Conservation (phyloP, 2,113 vertebrate species). For the Atractosteus spatula region DNA sequence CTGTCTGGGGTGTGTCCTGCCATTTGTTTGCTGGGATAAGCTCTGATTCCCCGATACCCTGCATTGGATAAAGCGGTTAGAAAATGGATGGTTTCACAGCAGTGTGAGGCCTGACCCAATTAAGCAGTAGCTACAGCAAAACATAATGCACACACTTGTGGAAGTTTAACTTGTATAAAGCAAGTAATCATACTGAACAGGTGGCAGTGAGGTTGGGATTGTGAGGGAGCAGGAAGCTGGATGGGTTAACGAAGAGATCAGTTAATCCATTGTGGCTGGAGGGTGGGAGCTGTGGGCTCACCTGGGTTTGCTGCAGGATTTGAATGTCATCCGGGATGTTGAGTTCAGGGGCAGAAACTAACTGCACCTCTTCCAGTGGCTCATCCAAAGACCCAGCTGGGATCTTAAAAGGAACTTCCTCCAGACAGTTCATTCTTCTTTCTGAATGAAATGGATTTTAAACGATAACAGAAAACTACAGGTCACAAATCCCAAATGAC, state of each 20-base stretch:
- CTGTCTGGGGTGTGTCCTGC: no score
- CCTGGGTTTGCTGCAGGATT: constrained; percentile 79
- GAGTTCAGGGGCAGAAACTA: constrained; percentile 43
- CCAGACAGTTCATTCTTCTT: constrained; percentile 64
- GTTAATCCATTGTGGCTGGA: neutral
- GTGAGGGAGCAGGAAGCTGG: neutral
- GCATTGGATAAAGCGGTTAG: no score
- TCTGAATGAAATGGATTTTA: constrained; percentile 4
- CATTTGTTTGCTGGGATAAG: no score
- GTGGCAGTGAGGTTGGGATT: neutral
- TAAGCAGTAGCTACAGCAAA: no score
- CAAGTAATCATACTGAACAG: neutral
- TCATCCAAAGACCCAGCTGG: constrained; percentile 43
- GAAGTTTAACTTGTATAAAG: no score
- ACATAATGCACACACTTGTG: no score
- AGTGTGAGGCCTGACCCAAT: no score
- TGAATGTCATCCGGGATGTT: constrained; percentile 62
- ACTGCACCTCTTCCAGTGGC: constrained; percentile 36
- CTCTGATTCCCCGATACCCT: no score
- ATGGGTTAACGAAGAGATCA: no score
- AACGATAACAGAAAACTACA: neutral
- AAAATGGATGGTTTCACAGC: no score
- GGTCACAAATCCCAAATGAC: neutral
- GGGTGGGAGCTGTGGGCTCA: constrained; percentile 44
- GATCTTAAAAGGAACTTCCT: constrained; percentile 76